These are phyloP conservation scores for Halichondria panicea DNA, from an alignment of 37 sponge, comb jelly and placozoan genomes.

Conservation along the genomic window DNA sequence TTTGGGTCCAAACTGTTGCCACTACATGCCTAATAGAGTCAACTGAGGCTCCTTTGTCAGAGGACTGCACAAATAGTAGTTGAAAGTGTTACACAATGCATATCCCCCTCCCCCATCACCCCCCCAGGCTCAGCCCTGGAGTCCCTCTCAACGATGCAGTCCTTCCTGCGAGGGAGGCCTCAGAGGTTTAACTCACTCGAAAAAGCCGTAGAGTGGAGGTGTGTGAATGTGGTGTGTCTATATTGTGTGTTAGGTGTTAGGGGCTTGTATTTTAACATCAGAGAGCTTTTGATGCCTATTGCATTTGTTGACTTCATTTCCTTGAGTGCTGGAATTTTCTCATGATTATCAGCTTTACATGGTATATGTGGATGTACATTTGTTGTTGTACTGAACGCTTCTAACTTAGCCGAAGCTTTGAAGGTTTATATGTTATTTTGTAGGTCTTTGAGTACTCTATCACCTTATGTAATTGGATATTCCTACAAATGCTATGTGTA, in stretches of 20 bases:
- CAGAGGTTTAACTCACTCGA: conserved; percentile 60
- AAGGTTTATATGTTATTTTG: not conserved
- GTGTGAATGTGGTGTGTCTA: not conserved
- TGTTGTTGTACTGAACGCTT: no score
- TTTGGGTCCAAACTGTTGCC: no score
- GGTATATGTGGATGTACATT: not conserved
- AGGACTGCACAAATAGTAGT: no score
- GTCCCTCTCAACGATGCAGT: conserved; percentile 73
- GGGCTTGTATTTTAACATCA: not conserved
- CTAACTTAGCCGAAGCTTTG: not conserved
- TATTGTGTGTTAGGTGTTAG: not conserved
- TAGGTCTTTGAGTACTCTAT: no score
- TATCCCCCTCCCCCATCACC: no score
- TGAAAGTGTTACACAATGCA: no score
- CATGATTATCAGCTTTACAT: conserved; percentile 2
- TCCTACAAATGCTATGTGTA: no score
- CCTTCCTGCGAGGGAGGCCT: conserved; percentile 73
- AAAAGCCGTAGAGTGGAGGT: conserved; percentile 95
- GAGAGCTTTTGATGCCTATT: not conserved
- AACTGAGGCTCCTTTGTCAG: no score
- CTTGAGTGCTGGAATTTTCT: not conserved
- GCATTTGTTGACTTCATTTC: conserved; percentile 1
- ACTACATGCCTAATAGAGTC: no score
- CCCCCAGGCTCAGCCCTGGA: conserved; percentile 83
- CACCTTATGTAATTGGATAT: no score